These are phyloP conservation scores for Gryon sp. DNA, from an alignment of 1,140 invertebrate genomes.

Conservation along the genomic window DNA sequence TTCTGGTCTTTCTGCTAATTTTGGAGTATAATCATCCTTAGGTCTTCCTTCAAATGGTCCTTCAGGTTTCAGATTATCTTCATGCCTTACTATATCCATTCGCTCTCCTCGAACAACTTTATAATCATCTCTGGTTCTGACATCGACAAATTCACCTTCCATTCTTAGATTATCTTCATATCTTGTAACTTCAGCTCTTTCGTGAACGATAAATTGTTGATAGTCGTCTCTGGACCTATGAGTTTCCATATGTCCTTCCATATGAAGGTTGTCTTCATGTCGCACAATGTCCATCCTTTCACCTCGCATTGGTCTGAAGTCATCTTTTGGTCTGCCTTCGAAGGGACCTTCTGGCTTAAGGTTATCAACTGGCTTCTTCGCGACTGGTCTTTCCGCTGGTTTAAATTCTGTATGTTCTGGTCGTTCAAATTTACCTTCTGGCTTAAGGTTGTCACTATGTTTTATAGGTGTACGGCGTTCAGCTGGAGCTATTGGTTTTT, in stretches of 20 bases:
- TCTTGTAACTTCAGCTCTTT: slow-evolving; percentile 66
- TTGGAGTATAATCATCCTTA: slow-evolving; percentile 78
- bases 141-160: slow-evolving; percentile 83
- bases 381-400: slow-evolving; percentile 81
- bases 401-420: slow-evolving; percentile 70
- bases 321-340: slow-evolving; percentile 77
- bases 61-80: slow-evolving; percentile 84
- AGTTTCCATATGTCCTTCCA: slow-evolving; percentile 81
- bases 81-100: slow-evolving; percentile 81
- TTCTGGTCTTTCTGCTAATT: slow-evolving; percentile 70
- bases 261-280: slow-evolving; percentile 83
- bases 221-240: slow-evolving; percentile 73
- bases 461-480: slow-evolving; percentile 28
- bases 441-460: slow-evolving; percentile 79
- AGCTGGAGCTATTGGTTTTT: not conserved
- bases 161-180: slow-evolving; percentile 81
- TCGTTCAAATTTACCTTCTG: not conserved
- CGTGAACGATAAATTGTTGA: slow-evolving; percentile 59
- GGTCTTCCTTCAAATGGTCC: slow-evolving; percentile 83
- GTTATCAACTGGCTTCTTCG: slow-evolving; percentile 80
- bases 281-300: slow-evolving; percentile 82
- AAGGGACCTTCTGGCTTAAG: slow-evolving; percentile 80
- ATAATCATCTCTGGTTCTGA: slow-evolving; percentile 79
- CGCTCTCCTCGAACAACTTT: slow-evolving; percentile 81
- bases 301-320: slow-evolving; percentile 79